phyloP scores from a whole-genome alignment of 2,797 vertebrate species.

The Helarctos malayanus region DNA sequence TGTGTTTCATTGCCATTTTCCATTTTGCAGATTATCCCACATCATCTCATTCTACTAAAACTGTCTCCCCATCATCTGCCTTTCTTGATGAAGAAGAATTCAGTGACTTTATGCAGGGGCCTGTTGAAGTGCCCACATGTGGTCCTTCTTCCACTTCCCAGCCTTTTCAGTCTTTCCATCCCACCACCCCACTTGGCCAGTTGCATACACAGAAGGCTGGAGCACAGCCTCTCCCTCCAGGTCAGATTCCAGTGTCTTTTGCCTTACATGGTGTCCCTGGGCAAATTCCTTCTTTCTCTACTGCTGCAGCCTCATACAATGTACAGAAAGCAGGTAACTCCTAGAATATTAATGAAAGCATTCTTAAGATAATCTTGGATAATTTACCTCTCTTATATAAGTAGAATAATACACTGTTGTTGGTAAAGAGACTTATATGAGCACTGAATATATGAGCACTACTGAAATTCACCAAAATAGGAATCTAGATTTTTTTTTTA shows the following conservation, averaged over 20 bases:
- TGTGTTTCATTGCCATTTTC: constrained; percentile 91
- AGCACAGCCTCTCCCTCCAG: constrained; percentile 93
- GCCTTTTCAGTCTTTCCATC: constrained; percentile 90
- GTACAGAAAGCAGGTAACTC: constrained; percentile 89
- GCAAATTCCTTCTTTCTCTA: constrained; percentile 87
- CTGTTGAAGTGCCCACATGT: constrained; percentile 89
- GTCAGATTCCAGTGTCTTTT: constrained; percentile 92
- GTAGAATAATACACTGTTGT: constrained; percentile 44
- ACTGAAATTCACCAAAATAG: constrained; percentile 48
- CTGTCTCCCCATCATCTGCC: constrained; percentile 92
- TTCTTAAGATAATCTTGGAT: constrained; percentile 45
- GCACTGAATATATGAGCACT: not conserved
- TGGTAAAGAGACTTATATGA: constrained; percentile 16
- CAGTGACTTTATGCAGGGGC: constrained; percentile 99
- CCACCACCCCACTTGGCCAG: constrained; percentile 87
- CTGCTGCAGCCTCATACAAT: constrained; percentile 87
- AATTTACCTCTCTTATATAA: constrained; percentile 39
- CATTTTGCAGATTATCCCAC: constrained; percentile 97
- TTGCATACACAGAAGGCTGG: constrained; percentile 91
- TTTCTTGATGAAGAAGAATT: constrained; percentile 96
- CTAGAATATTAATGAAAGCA: constrained; percentile 35
- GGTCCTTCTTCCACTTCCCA: constrained; percentile 90
- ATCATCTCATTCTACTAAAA: constrained; percentile 95
- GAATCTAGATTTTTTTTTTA: constrained; percentile 48
- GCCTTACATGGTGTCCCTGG: constrained; percentile 85